Evolutionary conservation across 1,140 invertebrate species (phyloP).

Genomic region (Diplogasteroides magnus): DNA sequence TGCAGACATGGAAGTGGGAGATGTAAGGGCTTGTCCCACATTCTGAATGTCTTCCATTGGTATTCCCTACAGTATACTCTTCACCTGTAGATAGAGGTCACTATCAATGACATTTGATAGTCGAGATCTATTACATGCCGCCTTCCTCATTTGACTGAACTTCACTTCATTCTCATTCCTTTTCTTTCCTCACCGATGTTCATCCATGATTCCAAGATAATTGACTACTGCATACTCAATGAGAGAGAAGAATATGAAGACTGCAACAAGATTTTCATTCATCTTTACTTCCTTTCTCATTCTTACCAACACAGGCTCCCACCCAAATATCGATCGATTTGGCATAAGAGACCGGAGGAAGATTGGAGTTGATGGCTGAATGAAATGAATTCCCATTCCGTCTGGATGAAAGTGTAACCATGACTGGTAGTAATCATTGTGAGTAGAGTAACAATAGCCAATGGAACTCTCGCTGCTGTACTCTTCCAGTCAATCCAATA

Average conservation of each 20-base stretch:
- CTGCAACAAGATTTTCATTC: conserved; percentile 5
- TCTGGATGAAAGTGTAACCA: conserved; percentile 14
- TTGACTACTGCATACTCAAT: conserved; percentile 39
- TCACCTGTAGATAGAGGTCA: too few relatives aligned
- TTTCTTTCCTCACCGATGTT: conserved; percentile 38
- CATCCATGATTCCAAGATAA: conserved; percentile 51
- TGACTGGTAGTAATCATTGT: conserved; percentile 39
- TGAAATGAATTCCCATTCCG: neutral
- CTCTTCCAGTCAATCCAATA: conserved; percentile 55
- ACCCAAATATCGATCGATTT: conserved; percentile 42
- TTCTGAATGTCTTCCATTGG: too few relatives aligned
- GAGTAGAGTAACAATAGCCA: conserved; percentile 37
- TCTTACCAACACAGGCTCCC: conserved; percentile 33
- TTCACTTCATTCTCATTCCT: conserved; percentile 1
- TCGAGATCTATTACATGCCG: conserved; percentile 45
- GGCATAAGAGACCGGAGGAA: conserved; percentile 32
- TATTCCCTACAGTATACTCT: too few relatives aligned
- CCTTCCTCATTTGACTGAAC: conserved; percentile 48
- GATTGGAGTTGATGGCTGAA: conserved; percentile 39
- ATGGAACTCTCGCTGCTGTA: conserved; percentile 43
- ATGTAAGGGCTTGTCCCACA: conserved; percentile 11
- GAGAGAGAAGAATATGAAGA: conserved; percentile 36
- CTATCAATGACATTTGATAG: conserved; percentile 51
- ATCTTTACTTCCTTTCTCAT: neutral
- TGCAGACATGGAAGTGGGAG: conserved; percentile 12